These are phyloP conservation scores for Aphelenchoides bicaudatus DNA, from an alignment of 2,888 invertebrate genomes.

Conservation along the genomic window DNA sequence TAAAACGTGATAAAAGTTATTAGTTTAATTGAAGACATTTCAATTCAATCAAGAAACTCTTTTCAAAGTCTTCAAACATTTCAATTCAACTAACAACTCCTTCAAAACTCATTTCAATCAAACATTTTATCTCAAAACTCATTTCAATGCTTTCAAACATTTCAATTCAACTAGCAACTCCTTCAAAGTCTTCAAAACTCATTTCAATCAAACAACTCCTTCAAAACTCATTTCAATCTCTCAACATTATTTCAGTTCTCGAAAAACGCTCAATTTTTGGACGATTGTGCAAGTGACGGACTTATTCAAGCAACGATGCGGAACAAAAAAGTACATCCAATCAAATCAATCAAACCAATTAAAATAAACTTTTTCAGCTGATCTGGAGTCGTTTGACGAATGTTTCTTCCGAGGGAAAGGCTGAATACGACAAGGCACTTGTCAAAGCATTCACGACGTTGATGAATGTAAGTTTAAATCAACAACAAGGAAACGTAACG, in stretches of 20 bases:
- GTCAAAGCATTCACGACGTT: conserved; percentile 75
- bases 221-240: not conserved
- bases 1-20: too few relatives aligned
- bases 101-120: too few relatives aligned
- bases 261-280: conserved; percentile 66
- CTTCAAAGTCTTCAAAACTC: not conserved
- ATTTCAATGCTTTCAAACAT: not conserved
- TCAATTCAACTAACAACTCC: not conserved
- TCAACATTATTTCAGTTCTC: conserved; percentile 67
- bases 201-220: not conserved
- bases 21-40: not conserved
- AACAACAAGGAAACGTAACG: too few relatives aligned
- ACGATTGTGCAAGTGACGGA: conserved; percentile 74
- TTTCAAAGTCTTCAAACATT: not conserved
- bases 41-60: not conserved
- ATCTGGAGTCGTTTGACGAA: conserved; percentile 65
- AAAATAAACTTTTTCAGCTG: conserved; percentile 22
- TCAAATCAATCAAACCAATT: not conserved
- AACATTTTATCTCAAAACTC: too few relatives aligned
- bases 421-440: conserved; percentile 79
- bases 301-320: conserved; percentile 74
- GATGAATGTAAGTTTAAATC: conserved; percentile 68
- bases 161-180: not conserved
- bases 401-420: conserved; percentile 74
- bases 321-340: conserved; percentile 61